phyloP scores from a whole-genome alignment of 1,140 invertebrate genomes.

The Seison nebaliae region DNA sequence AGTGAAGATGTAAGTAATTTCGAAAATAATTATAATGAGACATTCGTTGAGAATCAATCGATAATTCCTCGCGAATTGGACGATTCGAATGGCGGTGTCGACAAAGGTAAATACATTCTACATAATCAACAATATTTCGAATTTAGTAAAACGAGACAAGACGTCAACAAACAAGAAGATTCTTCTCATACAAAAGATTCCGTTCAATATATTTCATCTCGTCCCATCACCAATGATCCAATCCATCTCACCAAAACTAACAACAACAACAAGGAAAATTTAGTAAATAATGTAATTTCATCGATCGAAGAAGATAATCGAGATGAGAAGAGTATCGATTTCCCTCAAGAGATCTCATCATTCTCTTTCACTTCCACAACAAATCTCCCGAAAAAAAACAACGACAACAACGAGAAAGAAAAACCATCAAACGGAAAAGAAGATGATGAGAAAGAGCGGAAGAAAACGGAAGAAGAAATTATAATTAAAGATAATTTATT shows the following conservation, averaged over 20 bases:
- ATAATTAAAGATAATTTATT: background rate
- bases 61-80: background rate
- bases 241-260: background rate
- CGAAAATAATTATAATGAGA: no score
- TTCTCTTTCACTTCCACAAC: background rate
- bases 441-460: background rate
- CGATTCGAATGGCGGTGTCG: background rate
- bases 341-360: background rate
- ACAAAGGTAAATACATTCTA: background rate
- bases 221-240: constrained; percentile 1
- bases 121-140: background rate
- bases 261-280: background rate
- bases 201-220: background rate
- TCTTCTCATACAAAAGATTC: background rate
- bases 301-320: background rate
- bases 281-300: background rate
- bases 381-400: background rate
- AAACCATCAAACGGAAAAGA: background rate
- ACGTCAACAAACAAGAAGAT: background rate
- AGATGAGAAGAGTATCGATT: background rate
- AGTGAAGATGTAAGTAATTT: no score
- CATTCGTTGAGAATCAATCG: background rate
- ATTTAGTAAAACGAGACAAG: background rate
- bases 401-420: background rate
- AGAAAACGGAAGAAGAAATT: background rate